Conservation (phyloP, 2,113 vertebrate genomes). For the Zingel zingel region DNA sequence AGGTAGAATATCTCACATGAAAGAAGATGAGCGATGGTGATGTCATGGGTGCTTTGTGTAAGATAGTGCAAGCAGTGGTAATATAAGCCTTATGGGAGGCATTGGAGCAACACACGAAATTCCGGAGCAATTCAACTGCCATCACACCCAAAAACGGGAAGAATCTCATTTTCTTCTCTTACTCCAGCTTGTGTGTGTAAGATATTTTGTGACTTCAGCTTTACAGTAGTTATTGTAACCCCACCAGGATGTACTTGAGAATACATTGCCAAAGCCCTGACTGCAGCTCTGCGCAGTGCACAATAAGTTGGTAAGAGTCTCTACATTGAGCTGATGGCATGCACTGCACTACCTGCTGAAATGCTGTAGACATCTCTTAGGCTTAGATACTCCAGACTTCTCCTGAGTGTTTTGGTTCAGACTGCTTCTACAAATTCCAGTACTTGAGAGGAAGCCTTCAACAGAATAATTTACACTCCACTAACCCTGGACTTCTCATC, state of each 20-base stretch:
- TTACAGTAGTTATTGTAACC: constrained; percentile 32
- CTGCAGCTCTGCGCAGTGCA: constrained; percentile 16
- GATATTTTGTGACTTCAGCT: constrained; percentile 39
- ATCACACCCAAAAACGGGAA: constrained; percentile 22
- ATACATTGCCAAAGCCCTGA: constrained; percentile 23
- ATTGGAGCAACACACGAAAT: constrained; percentile 50
- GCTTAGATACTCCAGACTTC: neutral
- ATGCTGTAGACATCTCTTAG: constrained; percentile 28
- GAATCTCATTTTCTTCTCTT: constrained; percentile 9
- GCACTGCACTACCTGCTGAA: constrained; percentile 28
- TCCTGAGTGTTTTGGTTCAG: constrained; percentile 33
- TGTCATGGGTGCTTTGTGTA: constrained; percentile 18
- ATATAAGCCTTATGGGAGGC: constrained; percentile 37
- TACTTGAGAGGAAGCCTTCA: constrained; percentile 9
- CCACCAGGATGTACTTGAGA: constrained; percentile 48
- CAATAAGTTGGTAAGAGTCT: constrained; percentile 44
- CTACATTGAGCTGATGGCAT: constrained; percentile 25
- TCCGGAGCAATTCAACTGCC: constrained; percentile 40
- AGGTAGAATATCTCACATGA: neutral
- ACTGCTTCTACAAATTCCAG: constrained; percentile 7
- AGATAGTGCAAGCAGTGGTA: constrained; percentile 44
- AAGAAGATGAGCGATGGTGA: constrained; percentile 2
- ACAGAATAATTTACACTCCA: constrained; percentile 12
- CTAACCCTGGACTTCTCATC: constrained; percentile 6
- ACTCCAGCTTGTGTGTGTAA: constrained; percentile 30